Conservation (phyloP, 2,797 vertebrate genomes). For the Oreonectes daqikongensis region DNA sequence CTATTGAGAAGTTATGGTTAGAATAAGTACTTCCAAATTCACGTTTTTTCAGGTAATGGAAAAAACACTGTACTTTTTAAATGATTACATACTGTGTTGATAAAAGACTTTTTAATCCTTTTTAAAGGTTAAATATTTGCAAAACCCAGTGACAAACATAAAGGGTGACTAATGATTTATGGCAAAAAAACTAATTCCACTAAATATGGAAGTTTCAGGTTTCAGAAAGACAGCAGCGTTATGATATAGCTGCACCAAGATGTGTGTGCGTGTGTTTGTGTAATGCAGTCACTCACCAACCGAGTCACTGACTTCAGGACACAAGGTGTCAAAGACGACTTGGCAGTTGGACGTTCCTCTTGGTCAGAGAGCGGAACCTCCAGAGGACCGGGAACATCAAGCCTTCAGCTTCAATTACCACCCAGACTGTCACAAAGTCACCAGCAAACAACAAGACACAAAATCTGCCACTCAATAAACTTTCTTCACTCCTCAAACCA, state of each 20-base stretch:
- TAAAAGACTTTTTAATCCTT: too few species aligned
- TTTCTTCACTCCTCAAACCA: not conserved
- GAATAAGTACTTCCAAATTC: too few species aligned
- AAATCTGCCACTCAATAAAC: constrained; percentile 44
- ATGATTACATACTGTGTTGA: too few species aligned
- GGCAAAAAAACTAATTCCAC: too few species aligned
- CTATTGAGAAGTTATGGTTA: not conserved
- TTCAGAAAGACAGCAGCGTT: too few species aligned
- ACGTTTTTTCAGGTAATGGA: too few species aligned
- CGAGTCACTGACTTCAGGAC: constrained; percentile 6
- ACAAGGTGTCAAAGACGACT: constrained; percentile 49
- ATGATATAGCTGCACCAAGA: too few species aligned
- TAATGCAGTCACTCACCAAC: not conserved
- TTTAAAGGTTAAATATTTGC: too few species aligned
- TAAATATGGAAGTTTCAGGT: too few species aligned
- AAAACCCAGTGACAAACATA: too few species aligned
- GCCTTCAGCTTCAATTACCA: constrained; percentile 48
- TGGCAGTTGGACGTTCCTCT: constrained; percentile 45
- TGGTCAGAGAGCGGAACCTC: constrained; percentile 43
- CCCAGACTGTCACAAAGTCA: constrained; percentile 33
- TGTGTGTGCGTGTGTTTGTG: not conserved
- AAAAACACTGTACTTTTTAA: too few species aligned
- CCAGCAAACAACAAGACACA: constrained; percentile 13
- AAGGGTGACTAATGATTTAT: too few species aligned
- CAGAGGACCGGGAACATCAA: constrained; percentile 33